phyloP scores from a whole-genome alignment of 2,888 invertebrate species.

The Operophtera brumata region DNA sequence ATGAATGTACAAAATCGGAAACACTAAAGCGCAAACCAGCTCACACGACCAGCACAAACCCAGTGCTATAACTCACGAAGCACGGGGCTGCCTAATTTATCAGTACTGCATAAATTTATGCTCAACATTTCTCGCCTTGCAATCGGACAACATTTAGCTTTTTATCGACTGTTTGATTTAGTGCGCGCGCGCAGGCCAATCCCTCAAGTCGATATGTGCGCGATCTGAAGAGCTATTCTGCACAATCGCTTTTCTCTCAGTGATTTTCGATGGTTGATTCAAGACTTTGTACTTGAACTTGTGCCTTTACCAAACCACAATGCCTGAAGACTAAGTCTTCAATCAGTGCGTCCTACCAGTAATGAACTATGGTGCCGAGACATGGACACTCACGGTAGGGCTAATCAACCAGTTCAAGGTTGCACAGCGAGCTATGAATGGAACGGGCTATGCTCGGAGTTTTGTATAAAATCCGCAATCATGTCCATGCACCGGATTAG shows the following conservation, averaged over 20 bases:
- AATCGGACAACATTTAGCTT: conserved; percentile 80
- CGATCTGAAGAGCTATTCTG: conserved; percentile 56
- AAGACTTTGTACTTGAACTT: no score
- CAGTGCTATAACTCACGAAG: conserved; percentile 59
- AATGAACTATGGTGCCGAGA: no score
- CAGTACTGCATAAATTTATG: conserved; percentile 74
- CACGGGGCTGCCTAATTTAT: conserved; percentile 70
- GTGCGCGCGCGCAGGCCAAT: conserved; percentile 62
- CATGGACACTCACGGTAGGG: no score
- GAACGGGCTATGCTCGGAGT: no score
- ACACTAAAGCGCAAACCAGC: conserved; percentile 13
- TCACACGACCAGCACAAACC: conserved; percentile 5
- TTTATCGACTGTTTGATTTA: conserved; percentile 39
- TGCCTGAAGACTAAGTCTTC: no score
- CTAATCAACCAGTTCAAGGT: no score
- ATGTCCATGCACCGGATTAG: no score
- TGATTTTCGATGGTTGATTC: neutral
- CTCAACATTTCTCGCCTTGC: conserved; percentile 64
- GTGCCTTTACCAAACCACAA: no score
- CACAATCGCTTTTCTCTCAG: neutral
- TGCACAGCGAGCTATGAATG: no score
- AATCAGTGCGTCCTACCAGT: no score
- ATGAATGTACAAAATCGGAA: neutral
- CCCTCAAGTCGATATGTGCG: conserved; percentile 74
- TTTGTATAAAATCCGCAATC: no score